These are phyloP conservation scores for Campylorhamphus procurvoides DNA, from an alignment of 2,113 vertebrate genomes.

Conservation along the genomic window DNA sequence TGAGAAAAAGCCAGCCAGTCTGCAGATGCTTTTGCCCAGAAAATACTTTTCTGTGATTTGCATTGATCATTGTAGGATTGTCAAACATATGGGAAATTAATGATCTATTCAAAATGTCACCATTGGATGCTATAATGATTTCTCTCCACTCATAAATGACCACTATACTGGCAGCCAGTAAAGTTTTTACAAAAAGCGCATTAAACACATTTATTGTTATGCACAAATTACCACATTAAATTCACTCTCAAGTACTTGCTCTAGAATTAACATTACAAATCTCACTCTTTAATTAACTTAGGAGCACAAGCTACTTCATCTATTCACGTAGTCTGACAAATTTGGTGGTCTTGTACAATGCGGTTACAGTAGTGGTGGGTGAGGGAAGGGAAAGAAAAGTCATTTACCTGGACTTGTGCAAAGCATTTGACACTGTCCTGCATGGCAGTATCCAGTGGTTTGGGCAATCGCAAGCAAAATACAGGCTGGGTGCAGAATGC, in stretches of 20 bases:
- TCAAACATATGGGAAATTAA: background rate
- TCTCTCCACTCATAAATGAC: background rate
- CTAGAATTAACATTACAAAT: background rate
- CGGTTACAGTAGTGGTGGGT: background rate
- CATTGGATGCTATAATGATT: background rate
- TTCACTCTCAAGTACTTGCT: background rate
- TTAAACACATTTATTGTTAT: background rate
- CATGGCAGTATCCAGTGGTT: background rate
- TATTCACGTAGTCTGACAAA: background rate
- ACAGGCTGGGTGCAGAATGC: background rate
- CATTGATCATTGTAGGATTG: background rate
- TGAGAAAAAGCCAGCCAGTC: background rate
- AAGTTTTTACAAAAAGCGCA: background rate
- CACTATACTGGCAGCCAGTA: background rate
- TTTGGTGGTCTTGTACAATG: background rate
- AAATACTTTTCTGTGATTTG: background rate
- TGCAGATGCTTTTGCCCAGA: background rate
- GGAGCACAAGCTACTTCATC: background rate
- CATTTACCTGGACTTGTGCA: background rate
- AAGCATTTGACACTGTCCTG: background rate
- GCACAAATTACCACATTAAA: background rate
- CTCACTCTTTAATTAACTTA: background rate
- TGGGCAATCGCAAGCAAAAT: background rate
- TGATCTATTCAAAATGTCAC: background rate
- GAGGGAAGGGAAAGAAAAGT: background rate